Evolutionary conservation across 2,113 vertebrate genomes (phyloP), one percentile per base, ranked within the genome.

Genomic region (Pterophyllum scalare): DNA sequence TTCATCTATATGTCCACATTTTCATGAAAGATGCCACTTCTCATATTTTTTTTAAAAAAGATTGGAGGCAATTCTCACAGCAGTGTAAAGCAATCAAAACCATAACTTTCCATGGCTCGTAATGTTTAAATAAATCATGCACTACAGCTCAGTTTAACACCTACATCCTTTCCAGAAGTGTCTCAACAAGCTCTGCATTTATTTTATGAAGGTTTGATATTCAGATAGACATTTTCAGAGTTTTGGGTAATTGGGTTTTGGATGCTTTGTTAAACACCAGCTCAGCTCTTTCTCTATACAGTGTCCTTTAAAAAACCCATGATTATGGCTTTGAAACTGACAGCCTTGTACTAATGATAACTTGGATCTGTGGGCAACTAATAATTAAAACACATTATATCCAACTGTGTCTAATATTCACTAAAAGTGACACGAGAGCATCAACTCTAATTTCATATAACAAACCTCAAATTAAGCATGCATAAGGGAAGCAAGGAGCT

Each of bases 41-140:
- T 24, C 1, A 5, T 52, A 43, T 70, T 7, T 67, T 67, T 46
- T 28, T 43, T 59, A 31, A 8, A 81, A 57, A 9, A 61, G 24
- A 64, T 19, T 6, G 77, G 15, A 59, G n/a, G 49, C 77, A 72
- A 52, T 77, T 28, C 79, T 70, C 43, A 19, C 65, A 70, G 43
- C 65, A 70, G 65, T 8, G 24, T 70, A 43, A 70, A 0, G 24
- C 43, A 52, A 31, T 70, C 65, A 70, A 31, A 31, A 52, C 12
- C 43, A 11, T 26, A 31, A 26, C 65, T 31, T 70, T 70, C 49
- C 0, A 52, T 31, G 43, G 28, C 26, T 49, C 0, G 3, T 70
- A 15, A 26, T 0, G 1, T 46, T 67, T 2, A 0, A 3, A 65
- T 17, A 67, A 67, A 67, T 67, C 62, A 17, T 33, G 8, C 38